Percentiles rank a stretch among this genome's conserved stretches.
Conservation (phyloP, 2,888 invertebrate genomes). For the Chironomus tentans region DNA sequence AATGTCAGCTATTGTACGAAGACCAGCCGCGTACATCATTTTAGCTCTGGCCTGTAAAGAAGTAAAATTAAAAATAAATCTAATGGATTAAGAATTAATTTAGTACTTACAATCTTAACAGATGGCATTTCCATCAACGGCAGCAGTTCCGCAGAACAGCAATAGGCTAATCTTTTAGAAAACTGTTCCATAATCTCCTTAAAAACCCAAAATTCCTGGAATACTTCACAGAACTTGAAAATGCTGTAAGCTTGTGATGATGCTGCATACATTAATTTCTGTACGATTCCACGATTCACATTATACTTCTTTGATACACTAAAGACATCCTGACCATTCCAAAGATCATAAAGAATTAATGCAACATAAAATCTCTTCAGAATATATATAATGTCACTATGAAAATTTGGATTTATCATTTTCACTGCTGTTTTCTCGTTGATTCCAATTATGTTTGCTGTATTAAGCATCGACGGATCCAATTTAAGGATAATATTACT, state of each 20-base stretch:
- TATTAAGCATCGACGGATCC: conserved; percentile 34
- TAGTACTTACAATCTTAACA: conserved; percentile 60
- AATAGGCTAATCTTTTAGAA: conserved; percentile 64
- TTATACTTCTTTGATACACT: conserved; percentile 61
- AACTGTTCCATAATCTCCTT: conserved; percentile 65
- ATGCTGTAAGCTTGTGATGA: conserved; percentile 67
- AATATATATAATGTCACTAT: conserved; percentile 44
- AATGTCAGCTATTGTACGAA: conserved; percentile 62
- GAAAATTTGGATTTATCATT: conserved; percentile 56
- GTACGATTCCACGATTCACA: conserved; percentile 69
- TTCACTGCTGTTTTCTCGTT: conserved; percentile 61
- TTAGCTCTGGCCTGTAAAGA: conserved; percentile 47
- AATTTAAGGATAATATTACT: not conserved
- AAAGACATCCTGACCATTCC: conserved; percentile 57
- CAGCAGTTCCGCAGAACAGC: conserved; percentile 68
- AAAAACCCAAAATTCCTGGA: conserved; percentile 76
- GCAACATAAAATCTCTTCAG: conserved; percentile 76
- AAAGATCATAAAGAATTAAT: conserved; percentile 71
- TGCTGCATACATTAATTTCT: conserved; percentile 61
- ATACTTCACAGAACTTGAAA: conserved; percentile 67
- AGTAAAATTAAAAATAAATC: no score
- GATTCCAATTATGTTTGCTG: conserved; percentile 67
- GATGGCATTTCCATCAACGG: conserved; percentile 81
- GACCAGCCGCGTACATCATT: conserved; percentile 77
- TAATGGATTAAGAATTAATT: no score